Evolutionary conservation across 2,888 invertebrate species (phyloP).

Genomic region (Hirtodrosophila confusa): DNA sequence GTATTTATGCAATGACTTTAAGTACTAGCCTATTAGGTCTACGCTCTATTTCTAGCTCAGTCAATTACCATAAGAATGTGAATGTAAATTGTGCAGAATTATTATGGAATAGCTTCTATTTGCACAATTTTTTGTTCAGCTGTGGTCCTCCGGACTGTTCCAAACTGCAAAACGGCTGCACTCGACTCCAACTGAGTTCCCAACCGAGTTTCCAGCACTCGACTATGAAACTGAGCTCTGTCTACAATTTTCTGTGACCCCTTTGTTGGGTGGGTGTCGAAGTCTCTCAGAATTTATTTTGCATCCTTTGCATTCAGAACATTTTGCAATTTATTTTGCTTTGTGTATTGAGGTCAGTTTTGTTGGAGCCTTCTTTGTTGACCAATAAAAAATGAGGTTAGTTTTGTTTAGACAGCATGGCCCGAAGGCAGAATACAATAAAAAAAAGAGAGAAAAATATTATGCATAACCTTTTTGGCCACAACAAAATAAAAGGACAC

Average conservation of each 20-base stretch:
- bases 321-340: constrained; percentile 74
- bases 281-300: constrained; percentile 67
- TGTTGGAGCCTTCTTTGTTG: constrained; percentile 48
- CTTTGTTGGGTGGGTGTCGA: constrained; percentile 55
- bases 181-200: constrained; percentile 24
- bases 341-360: constrained; percentile 72
- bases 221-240: constrained; percentile 6
- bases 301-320: constrained; percentile 70
- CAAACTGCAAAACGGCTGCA: constrained; percentile 36
- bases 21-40: too few relatives aligned
- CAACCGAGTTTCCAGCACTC: background rate
- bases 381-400: constrained; percentile 74
- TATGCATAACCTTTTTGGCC: constrained; percentile 44
- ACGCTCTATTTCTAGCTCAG: constrained; percentile 13
- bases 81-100: constrained; percentile 40
- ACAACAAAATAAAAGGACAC: constrained; percentile 34
- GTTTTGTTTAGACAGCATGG: constrained; percentile 69
- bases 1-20: too few relatives aligned
- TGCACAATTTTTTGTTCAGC: constrained; percentile 46
- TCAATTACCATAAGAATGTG: constrained; percentile 28
- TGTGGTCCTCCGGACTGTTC: constrained; percentile 2
- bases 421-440: constrained; percentile 38
- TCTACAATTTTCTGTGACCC: constrained; percentile 45
- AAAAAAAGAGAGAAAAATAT: constrained; percentile 26
- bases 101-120: constrained; percentile 48